Conservation (phyloP, 2,888 invertebrate genomes). For the Tanypteryx hageni region DNA sequence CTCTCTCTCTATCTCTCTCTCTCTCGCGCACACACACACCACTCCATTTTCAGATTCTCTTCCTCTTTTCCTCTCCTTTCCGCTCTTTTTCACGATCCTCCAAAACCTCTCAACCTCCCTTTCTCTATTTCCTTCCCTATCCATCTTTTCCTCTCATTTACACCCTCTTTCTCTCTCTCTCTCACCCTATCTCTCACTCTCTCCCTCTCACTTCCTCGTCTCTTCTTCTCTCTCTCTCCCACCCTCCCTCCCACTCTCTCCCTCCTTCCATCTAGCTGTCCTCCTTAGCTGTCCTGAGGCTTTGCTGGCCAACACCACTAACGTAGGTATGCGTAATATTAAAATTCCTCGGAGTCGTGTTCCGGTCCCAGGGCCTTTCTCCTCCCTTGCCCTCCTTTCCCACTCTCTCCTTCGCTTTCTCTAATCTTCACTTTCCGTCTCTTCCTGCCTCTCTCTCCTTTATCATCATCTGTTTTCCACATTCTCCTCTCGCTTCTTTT, state of each 20-base stretch:
- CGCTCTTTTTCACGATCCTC: background rate
- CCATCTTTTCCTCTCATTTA: no score
- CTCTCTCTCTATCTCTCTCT: background rate
- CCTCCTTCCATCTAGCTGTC: slow-evolving; percentile 1
- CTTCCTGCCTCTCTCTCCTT: background rate
- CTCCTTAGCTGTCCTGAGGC: slow-evolving; percentile 31
- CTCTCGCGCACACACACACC: background rate
- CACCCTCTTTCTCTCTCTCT: background rate
- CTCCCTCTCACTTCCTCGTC: background rate
- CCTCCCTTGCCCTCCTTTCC: background rate
- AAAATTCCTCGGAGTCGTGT: slow-evolving; percentile 51
- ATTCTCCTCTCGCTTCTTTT: no score
- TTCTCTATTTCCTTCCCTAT: background rate
- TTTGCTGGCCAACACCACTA: slow-evolving; percentile 45
- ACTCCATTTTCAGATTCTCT: background rate
- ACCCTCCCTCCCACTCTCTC: background rate
- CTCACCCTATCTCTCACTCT: background rate
- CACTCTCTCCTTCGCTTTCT: background rate
- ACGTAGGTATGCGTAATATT: slow-evolving; percentile 49
- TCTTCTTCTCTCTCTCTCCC: background rate
- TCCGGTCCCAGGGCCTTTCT: background rate
- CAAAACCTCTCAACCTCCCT: background rate
- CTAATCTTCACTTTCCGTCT: background rate
- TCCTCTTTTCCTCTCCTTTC: background rate
- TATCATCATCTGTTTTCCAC: no score